Conservation (phyloP, 2,888 invertebrate genomes). For the Hipparchia semele region DNA sequence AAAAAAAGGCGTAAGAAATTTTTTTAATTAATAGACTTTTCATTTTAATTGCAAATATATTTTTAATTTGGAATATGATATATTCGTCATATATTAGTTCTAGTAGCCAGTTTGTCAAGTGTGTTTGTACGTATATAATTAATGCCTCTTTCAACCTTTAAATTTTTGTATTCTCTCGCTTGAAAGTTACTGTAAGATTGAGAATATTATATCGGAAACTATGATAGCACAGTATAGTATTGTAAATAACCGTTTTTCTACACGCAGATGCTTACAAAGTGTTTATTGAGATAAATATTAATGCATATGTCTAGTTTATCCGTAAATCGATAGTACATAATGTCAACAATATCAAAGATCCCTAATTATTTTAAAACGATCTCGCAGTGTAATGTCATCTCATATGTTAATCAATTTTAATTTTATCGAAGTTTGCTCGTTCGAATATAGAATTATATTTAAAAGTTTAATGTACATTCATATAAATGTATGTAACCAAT, state of each 20-base stretch:
- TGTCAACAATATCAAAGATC: constrained; percentile 79
- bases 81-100: constrained; percentile 23
- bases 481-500: constrained; percentile 71
- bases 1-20: no score
- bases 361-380: constrained; percentile 64
- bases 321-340: constrained; percentile 79
- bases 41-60: not conserved
- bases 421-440: constrained; percentile 83
- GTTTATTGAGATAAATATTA: constrained; percentile 59
- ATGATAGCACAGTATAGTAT: constrained; percentile 61
- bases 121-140: constrained; percentile 61
- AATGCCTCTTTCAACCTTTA: constrained; percentile 62
- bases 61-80: no score
- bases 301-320: constrained; percentile 74
- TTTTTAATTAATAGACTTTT: not conserved
- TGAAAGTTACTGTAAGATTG: constrained; percentile 61
- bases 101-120: constrained; percentile 70
- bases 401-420: constrained; percentile 82
- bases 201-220: constrained; percentile 58
- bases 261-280: constrained; percentile 71
- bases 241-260: constrained; percentile 69
- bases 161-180: constrained; percentile 64
- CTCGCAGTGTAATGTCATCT: constrained; percentile 62
- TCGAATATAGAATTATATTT: constrained; percentile 81
- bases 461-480: constrained; percentile 77